Percentiles rank a stretch among this genome's conserved stretches.
These are phyloP conservation scores for Tillus elongatus DNA, from an alignment of 2,888 invertebrate species.

Conservation along the genomic window DNA sequence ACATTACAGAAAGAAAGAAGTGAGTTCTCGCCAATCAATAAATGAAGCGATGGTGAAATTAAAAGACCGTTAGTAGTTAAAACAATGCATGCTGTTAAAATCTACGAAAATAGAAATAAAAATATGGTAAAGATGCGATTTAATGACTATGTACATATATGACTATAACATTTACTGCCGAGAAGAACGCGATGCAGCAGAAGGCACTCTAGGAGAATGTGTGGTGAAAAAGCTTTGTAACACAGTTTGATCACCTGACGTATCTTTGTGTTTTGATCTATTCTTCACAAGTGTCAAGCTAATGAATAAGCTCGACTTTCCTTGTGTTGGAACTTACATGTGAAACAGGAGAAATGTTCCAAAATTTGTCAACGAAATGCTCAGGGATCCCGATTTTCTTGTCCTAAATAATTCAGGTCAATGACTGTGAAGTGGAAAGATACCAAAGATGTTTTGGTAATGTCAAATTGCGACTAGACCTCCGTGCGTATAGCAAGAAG, in stretches of 20 bases:
- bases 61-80: background rate
- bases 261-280: background rate
- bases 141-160: constrained; percentile 14
- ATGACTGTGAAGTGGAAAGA: constrained; percentile 2
- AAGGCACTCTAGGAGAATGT: constrained; percentile 16
- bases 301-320: background rate
- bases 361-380: background rate
- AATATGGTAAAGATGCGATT: constrained; percentile 2
- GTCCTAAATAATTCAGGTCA: background rate
- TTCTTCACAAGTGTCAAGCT: background rate
- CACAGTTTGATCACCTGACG: constrained; percentile 4
- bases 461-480: background rate
- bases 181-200: constrained; percentile 8
- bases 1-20: background rate
- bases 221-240: constrained; percentile 13
- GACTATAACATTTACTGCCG: constrained; percentile 16
- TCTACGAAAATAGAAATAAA: background rate
- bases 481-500: background rate
- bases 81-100: background rate
- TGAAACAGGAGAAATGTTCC: background rate
- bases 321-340: constrained; percentile 6
- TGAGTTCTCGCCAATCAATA: background rate
- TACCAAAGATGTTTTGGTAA: background rate
- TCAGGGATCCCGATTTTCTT: background rate
- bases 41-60: constrained; percentile 3